These are phyloP conservation scores for Struthio camelus DNA, from an alignment of 2,113 vertebrate species.

Conservation along the genomic window DNA sequence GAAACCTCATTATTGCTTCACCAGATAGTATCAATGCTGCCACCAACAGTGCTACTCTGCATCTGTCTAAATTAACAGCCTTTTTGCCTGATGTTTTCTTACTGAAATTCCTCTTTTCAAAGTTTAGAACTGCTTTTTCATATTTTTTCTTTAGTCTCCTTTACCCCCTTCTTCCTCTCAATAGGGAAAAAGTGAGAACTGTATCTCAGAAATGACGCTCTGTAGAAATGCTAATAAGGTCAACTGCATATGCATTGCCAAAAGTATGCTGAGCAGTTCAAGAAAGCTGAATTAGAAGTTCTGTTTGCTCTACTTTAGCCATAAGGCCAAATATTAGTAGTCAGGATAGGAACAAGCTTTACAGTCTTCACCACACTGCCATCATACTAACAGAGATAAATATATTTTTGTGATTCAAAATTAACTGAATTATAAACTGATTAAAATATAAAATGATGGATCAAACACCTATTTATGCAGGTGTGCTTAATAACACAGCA, in stretches of 20 bases:
- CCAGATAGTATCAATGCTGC: neutral
- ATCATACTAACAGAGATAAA: neutral
- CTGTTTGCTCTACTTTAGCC: neutral
- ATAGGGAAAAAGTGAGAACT: neutral
- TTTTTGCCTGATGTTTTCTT: rapidly evolving
- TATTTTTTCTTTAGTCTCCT: neutral
- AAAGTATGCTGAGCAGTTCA: neutral
- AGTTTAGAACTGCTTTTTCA: neutral
- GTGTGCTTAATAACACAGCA: neutral
- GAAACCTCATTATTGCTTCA: neutral
- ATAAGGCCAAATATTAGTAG: conserved; percentile 1
- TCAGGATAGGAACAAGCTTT: neutral
- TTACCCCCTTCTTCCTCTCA: neutral
- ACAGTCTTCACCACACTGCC: neutral
- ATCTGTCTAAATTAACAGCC: neutral
- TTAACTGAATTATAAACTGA: neutral
- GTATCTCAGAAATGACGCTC: neutral
- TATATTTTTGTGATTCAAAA: neutral
- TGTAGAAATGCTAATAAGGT: neutral
- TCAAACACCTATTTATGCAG: neutral
- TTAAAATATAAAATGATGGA: neutral
- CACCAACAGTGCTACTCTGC: neutral
- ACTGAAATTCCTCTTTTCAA: neutral
- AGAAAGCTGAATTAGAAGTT: neutral
- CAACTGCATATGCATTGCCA: neutral